Base-by-base conservation (phyloP, 2,113 vertebrate genomes). In the zebrafish (Danio rerio) region DNA sequence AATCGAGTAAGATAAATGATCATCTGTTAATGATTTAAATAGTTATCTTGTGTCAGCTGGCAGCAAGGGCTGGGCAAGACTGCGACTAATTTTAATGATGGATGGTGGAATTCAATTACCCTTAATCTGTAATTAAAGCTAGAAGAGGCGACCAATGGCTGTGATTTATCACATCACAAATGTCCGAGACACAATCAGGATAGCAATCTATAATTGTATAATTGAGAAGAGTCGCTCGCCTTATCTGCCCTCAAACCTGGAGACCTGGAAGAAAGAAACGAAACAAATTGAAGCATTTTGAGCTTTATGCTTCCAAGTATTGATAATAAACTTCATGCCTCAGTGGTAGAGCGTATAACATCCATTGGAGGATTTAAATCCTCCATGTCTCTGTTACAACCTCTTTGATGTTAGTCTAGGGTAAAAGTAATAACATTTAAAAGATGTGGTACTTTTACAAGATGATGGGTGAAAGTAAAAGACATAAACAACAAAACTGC, bases 121-220 rank as follows among this genome's bases (percentile, higher is more conserved):
- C 45, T 78, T 78, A 78, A 78, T 63, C 43, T 78, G 75, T 52
- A 78, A 78, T 78, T 78, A 78, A 78, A 63, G 43, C 9, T 18
- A 42, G 59, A 65, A 63, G 75, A 62, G 47, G 59, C 75, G 50
- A 45, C 75, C 59, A 63, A 52, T 50, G 45, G 59, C 58, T 20
- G 73, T 78, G 75, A 78, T 78, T 78, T 78, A 78, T 78, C n/a
- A 63, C 45, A 78, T 78, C 45, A 78, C 20, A 52, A 76, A 63
- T 52, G 47, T 52, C 59, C 2, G 20, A 49, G 59, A 63, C 75
- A 50, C 59, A 63, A 78, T 78, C 59, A 31, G 45, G 75, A 78
- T 63, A 10, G 75, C 59, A 47, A 78, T 78, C 75, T 78, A 63
- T 78, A 50, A 40, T 78, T 31, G 75, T 78, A 59, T 76, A 76